These are phyloP conservation scores for Stenodera caucasica DNA, from an alignment of 2,888 invertebrate species.

Conservation along the genomic window DNA sequence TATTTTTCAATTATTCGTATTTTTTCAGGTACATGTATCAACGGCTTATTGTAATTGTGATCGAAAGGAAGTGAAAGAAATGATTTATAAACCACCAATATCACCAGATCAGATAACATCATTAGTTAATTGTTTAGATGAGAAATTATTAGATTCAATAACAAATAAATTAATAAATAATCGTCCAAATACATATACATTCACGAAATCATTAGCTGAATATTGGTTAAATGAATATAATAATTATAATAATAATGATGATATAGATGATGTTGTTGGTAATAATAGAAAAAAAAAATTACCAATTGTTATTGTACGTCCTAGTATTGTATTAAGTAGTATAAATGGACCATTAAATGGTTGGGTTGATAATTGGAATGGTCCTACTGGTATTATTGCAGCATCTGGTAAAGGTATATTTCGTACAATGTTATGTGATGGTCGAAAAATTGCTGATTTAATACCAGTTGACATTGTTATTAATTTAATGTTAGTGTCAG, in stretches of 20 bases:
- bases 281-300: conserved; percentile 78
- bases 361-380: conserved; percentile 98
- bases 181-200: conserved; percentile 96
- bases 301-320: too few species aligned
- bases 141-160: too few species aligned
- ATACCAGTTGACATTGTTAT: conserved; percentile 93
- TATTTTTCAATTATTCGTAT: too few species aligned
- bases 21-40: conserved; percentile 77
- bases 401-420: conserved; percentile 77
- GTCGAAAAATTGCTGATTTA: conserved; percentile 78
- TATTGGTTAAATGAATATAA: conserved; percentile 67
- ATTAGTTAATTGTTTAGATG: conserved; percentile 78
- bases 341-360: conserved; percentile 52
- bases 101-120: conserved; percentile 74
- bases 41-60: conserved; percentile 99
- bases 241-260: conserved; percentile 30
- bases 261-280: too few species aligned
- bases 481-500: too few species aligned
- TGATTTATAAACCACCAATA: conserved; percentile 81
- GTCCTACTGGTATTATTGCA: conserved; percentile 83
- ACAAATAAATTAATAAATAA: conserved; percentile 71
- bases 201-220: conserved; percentile 96
- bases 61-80: conserved; percentile 81
- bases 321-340: conserved; percentile 72
- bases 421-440: conserved; percentile 85